These are phyloP conservation scores for Epizoanthus ramosus DNA, from an alignment of 92 coral and sea anemone species.

Conservation along the genomic window DNA sequence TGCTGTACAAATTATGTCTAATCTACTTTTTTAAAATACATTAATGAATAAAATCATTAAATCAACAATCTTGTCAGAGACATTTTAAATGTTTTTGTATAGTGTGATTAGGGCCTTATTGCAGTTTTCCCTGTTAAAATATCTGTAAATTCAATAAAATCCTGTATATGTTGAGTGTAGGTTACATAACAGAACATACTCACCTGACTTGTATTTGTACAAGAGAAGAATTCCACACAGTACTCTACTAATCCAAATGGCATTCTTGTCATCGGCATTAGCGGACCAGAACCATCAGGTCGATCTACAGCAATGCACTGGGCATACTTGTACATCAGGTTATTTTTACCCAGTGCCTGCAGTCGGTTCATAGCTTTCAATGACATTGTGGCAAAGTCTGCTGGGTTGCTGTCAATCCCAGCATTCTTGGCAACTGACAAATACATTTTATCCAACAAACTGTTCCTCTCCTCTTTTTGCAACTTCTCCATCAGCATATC, in stretches of 20 bases:
- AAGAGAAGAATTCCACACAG: slow-evolving; percentile 65
- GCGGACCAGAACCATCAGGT: slow-evolving; percentile 38
- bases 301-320: slow-evolving; percentile 39
- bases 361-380: slow-evolving; percentile 52
- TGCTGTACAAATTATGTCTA: too few species aligned
- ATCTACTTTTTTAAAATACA: too few species aligned
- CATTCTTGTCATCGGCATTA: slow-evolving; percentile 57
- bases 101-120: too few species aligned
- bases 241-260: slow-evolving; percentile 82
- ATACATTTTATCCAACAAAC: neutral
- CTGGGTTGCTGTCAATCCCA: slow-evolving; percentile 54
- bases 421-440: neutral
- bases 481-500: neutral
- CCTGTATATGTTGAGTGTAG: too few species aligned
- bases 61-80: too few species aligned
- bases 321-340: slow-evolving; percentile 67
- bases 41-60: too few species aligned
- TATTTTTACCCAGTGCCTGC: slow-evolving; percentile 48
- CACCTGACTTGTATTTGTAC: slow-evolving; percentile 65
- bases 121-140: too few species aligned
- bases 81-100: too few species aligned
- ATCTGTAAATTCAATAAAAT: too few species aligned
- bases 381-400: slow-evolving; percentile 38
- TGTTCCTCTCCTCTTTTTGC: neutral
- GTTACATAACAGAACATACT: neutral